Conservation (phyloP, 2,113 vertebrate genomes). For the Abramis brama region DNA sequence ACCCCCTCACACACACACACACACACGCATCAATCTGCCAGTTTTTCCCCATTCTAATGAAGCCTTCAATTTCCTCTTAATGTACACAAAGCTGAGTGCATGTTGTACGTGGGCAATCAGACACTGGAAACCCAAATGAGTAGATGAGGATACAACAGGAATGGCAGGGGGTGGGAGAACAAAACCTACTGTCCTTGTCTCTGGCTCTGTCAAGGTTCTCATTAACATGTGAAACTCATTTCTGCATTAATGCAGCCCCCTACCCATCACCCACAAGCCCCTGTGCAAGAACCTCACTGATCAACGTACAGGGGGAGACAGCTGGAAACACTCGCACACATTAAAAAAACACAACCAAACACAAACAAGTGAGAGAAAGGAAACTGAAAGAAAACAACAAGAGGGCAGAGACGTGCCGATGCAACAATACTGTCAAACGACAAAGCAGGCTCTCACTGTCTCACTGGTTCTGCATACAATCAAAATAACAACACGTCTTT, state of each 20-base stretch:
- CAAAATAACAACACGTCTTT: background rate
- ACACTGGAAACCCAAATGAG: conserved; percentile 13
- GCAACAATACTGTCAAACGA: background rate
- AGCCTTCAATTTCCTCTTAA: conserved; percentile 35
- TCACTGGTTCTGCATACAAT: background rate
- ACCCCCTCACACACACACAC: background rate
- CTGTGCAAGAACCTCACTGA: background rate
- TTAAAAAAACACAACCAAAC: background rate
- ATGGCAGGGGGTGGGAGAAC: background rate
- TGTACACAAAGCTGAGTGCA: conserved; percentile 26
- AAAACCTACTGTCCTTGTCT: conserved; percentile 71
- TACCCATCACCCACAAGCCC: conserved; percentile 41
- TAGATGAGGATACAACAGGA: background rate
- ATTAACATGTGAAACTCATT: conserved; percentile 76
- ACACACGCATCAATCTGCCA: background rate
- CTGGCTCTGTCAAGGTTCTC: conserved; percentile 73
- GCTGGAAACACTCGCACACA: background rate
- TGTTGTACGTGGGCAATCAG: conserved; percentile 10
- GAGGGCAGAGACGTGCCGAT: conserved; percentile 2
- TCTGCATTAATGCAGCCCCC: conserved; percentile 52
- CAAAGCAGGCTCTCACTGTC: background rate
- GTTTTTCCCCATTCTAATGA: conserved; percentile 19
- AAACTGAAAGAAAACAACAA: conserved; percentile 3
- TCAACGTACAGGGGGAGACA: conserved; percentile 10
- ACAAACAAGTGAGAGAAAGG: conserved; percentile 9